These are phyloP conservation scores for Drosophila flavopinicola DNA, from an alignment of 2,888 invertebrate species.

Conservation along the genomic window DNA sequence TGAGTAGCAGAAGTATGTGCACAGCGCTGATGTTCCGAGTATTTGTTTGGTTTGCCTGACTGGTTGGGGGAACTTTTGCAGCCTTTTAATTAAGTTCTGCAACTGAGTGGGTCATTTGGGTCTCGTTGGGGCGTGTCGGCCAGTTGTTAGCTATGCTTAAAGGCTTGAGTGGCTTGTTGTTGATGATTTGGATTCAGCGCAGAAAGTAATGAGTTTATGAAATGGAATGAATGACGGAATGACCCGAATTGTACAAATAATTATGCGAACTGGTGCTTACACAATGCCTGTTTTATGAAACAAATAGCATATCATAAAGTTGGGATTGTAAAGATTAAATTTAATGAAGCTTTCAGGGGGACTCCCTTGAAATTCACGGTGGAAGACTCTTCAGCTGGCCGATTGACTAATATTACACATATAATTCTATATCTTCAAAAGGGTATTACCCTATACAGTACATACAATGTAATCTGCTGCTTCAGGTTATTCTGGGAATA, in stretches of 20 bases:
- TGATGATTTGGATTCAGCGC: conserved; percentile 30
- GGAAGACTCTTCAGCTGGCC: too few relatives aligned
- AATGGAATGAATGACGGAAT: not conserved
- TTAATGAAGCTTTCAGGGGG: too few relatives aligned
- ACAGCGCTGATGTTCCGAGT: conserved; percentile 13
- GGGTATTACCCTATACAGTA: not conserved
- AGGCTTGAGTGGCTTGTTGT: conserved; percentile 18
- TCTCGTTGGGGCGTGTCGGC: conserved; percentile 39
- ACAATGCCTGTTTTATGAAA: not conserved
- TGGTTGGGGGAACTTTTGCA: conserved; percentile 21
- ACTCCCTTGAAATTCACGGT: too few relatives aligned
- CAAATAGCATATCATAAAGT: too few relatives aligned
- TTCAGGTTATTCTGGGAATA: conserved; percentile 2
- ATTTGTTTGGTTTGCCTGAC: conserved; percentile 33
- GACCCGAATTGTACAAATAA: not conserved
- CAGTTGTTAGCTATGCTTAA: conserved; percentile 43
- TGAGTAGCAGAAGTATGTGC: conserved; percentile 33
- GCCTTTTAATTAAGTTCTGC: conserved; percentile 60
- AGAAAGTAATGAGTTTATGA: conserved; percentile 16
- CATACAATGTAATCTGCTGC: not conserved
- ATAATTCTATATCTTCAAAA: too few relatives aligned
- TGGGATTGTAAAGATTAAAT: too few relatives aligned
- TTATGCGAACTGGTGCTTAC: not conserved
- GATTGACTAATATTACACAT: too few relatives aligned
- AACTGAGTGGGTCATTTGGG: conserved; percentile 35